A percentile compares a stretch with the other conserved stretches of the same genome.
Conservation (phyloP, 2,113 vertebrate species). For the Mormyrus lacerda region DNA sequence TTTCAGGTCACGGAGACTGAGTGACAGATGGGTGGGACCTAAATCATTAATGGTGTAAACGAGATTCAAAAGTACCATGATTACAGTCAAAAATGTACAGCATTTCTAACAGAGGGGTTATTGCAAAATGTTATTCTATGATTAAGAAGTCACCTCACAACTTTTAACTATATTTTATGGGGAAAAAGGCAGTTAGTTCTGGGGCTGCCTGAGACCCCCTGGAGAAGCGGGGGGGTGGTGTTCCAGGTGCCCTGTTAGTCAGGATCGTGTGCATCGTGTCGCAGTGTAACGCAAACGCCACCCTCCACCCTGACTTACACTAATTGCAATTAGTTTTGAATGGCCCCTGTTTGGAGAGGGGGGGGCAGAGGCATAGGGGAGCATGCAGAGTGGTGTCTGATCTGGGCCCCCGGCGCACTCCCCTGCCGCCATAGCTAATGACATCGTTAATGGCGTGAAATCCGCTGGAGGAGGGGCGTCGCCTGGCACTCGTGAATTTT, state of each 20-base stretch:
- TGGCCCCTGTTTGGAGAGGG: slow-evolving; percentile 1
- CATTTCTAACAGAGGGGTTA: neutral
- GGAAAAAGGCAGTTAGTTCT: neutral
- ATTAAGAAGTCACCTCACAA: neutral
- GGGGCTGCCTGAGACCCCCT: neutral
- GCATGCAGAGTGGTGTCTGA: neutral
- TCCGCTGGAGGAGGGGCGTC: neutral
- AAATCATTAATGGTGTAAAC: neutral
- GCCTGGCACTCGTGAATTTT: neutral
- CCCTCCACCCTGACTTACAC: neutral
- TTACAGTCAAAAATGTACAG: neutral
- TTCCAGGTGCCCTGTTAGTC: neutral
- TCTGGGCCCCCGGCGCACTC: neutral
- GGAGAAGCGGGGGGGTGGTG: no score
- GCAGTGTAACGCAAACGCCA: neutral
- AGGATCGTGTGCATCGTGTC: neutral
- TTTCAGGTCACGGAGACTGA: neutral
- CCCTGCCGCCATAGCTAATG: neutral
- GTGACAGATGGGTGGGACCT: neutral
- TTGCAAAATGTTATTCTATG: neutral
- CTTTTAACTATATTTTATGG: neutral
- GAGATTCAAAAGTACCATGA: neutral
- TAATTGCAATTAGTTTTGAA: neutral
- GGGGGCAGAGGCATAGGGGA: neutral
- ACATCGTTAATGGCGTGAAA: neutral